Base-by-base conservation (phyloP, 2,113 vertebrate genomes). In the Nettapus auritus region DNA sequence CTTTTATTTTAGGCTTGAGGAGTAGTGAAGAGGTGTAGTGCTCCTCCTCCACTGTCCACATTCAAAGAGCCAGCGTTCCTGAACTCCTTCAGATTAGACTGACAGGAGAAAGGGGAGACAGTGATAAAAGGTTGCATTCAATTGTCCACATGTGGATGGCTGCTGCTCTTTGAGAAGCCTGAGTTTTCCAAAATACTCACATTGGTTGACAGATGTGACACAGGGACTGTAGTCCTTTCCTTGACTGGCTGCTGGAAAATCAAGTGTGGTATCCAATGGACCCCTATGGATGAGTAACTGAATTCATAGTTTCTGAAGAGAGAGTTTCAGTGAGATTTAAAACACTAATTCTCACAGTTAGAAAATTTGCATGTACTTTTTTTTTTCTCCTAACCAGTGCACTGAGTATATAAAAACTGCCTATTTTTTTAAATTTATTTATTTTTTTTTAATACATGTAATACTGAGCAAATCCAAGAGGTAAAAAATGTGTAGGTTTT, bases 181-280 rank as follows among this genome's bases (percentile, higher is more conserved):
- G 36, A 12, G 14, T 74, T 92, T 82, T 96, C 88, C 46, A 83
- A 59, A 90, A 86, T 93, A 83, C 18, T 56, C 56, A 63, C 23
- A 8, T 86, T 80, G 60, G 68, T 70, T 97, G 95, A 90, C 73
- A 95, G 90, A 88, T 69, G 67, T 8, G 9, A 70, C 16, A 20
- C 76, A 90, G 88, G 6, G 13, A 50, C 50, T 74, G 44, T 50
- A 85, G 63, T 40, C 70, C 36, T 17, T 93, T 81, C 62, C 55
- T 59, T 66, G 16, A 15, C 36, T 82, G 56, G 46, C 56, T 74
- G 63, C 40, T 90, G 80, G 75, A 93, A 86, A 86, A 50, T 62
- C 36, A n/a, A 68, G 7, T 21, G 23, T 11, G 8, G 8, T 36
- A 16, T 75, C 64, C 42, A 70, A 1, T 26, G 50, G 26, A 80